Evolutionary conservation across 2,113 vertebrate genomes (phyloP).

Genomic region (Chaenocephalus aceratus): DNA sequence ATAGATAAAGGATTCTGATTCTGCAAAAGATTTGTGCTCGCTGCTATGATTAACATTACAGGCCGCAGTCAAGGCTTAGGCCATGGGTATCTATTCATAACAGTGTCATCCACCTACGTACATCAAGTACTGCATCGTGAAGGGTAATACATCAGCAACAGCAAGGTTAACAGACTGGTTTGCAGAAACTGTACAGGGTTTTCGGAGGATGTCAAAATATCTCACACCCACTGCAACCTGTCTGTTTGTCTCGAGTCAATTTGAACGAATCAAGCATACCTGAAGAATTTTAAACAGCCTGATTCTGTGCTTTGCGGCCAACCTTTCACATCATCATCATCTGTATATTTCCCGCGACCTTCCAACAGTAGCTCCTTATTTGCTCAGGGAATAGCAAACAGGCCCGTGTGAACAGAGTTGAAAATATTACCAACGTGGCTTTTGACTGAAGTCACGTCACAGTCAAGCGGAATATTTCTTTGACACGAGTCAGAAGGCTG

Average conservation of each 20-base stretch:
- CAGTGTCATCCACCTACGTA: background rate
- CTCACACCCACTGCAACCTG: background rate
- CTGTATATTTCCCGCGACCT: background rate
- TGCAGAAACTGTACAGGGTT: background rate
- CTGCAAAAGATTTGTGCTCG: background rate
- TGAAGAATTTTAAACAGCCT: background rate
- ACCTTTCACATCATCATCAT: conserved; percentile 6
- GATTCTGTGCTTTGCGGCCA: background rate
- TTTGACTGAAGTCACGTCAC: conserved; percentile 18
- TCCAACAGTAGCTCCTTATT: conserved; percentile 10
- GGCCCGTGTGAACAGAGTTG: background rate
- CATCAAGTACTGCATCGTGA: background rate
- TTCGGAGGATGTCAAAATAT: background rate
- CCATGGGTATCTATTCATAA: conserved; percentile 14
- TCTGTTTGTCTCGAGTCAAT: conserved; percentile 8
- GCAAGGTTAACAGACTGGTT: background rate
- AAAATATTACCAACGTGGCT: conserved; percentile 19
- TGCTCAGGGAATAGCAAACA: conserved; percentile 21
- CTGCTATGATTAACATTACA: too few species aligned
- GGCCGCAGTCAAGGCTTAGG: conserved; percentile 22
- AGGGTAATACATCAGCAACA: background rate
- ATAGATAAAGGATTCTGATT: too few species aligned
- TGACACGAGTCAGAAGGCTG: conserved; percentile 25
- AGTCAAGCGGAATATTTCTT: conserved; percentile 28
- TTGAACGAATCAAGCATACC: conserved; percentile 3